Evolutionary conservation across 1,140 invertebrate genomes (phyloP), one percentile per base, ranked within the genome.

Genomic region (Anastrepha ludens): DNA sequence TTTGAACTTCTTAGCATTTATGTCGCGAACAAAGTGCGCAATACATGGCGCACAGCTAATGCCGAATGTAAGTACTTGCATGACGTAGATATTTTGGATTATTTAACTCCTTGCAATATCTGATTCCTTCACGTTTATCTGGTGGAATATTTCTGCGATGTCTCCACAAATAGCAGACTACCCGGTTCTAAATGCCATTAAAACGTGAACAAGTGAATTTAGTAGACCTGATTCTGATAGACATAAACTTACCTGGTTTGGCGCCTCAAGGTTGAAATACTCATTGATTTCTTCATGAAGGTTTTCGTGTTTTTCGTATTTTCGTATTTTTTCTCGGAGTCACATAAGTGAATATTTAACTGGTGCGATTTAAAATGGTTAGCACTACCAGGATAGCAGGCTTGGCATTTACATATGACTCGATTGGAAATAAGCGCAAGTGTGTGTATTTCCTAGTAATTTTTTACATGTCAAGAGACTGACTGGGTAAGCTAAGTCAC

Each of bases 61-160:
- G 50, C 50, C 50, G 50, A 55, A 55, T 55, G 50, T 55, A 7
- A 55, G 50, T 5, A 9, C 50, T 55, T 55, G 50, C 50, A 55
- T 55, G 50, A 55, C 50, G 9, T 55, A 55, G 50, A 55, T 55
- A 55, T n/a, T 55, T 55, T 9, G 50, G 50, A 9, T 55, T 88
- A 89, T 3, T 90, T 91, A 8, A 91, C 93, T 11, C 88, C 90
- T 7, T 86, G 88, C 0, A 90, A 55, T 55, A 55, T 55, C 50
- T 55, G 50, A 5, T 55, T 55, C 88, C 0, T 90, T 91, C 65
- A 93, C 93, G 0, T 91, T 90, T 85, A 93, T 89, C 0, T 55
- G 50, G 50, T 55, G 50, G 9, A 55, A 55, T 9, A 55, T 55
- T 55, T 55, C 50, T 7, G 50, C 50, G 50, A 55, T 55, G 50